Percentiles rank a stretch among this genome's conserved stretches.
Evolutionary conservation across 2,113 vertebrate species (phyloP).

Genomic region (Ochotona curzoniae): DNA sequence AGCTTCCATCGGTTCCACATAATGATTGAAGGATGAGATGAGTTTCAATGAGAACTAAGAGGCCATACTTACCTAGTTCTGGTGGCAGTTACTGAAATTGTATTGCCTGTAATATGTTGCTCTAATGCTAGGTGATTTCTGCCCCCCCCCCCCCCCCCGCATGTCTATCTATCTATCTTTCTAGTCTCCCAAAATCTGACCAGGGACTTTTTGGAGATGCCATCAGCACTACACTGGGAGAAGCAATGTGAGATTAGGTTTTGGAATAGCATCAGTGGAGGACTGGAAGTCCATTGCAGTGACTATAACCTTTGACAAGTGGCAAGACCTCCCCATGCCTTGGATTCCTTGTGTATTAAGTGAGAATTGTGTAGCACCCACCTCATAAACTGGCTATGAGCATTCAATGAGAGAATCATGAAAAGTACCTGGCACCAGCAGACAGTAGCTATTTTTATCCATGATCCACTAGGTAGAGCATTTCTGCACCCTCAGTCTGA

Average conservation of each 20-base stretch:
- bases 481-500: constrained; percentile 48
- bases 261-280: neutral
- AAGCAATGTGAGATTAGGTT: neutral
- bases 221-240: neutral
- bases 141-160: too few relatives aligned
- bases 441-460: constrained; percentile 66
- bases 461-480: constrained; percentile 59
- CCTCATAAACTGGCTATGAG: constrained; percentile 3
- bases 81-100: neutral
- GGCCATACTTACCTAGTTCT: neutral
- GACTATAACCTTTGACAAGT: neutral
- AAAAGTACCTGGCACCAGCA: constrained; percentile 66
- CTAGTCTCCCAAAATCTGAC: neutral
- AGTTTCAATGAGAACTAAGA: neutral
- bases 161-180: too few relatives aligned
- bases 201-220: neutral
- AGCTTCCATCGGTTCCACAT: neutral
- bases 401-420: constrained; percentile 35
- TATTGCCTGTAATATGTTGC: neutral
- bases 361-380: constrained; percentile 2
- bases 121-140: neutral
- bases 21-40: neutral
- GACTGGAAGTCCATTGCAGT: neutral
- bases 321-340: neutral
- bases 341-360: neutral